Percentiles rank a stretch among this genome's conserved stretches.
Conservation (phyloP, 2,113 vertebrate genomes). For the Natator depressus region DNA sequence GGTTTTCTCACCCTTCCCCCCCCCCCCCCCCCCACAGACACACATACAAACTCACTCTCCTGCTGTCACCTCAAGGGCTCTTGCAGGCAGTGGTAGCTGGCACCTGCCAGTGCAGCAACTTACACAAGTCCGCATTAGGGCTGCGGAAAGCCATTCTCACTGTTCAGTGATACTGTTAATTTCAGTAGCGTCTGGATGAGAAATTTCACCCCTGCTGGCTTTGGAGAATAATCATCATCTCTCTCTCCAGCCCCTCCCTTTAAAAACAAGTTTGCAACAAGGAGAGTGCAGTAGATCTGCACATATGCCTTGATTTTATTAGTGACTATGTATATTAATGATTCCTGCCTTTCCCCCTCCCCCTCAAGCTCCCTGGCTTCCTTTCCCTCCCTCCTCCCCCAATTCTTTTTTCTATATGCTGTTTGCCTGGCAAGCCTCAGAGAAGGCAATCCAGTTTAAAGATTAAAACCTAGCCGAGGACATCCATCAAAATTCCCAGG, state of each 20-base stretch:
- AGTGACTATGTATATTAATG: background rate
- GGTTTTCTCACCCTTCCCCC: too few species aligned
- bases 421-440: background rate
- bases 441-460: background rate
- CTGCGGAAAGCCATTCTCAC: background rate
- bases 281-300: background rate
- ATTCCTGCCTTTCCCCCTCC: background rate
- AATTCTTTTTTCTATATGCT: background rate
- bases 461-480: background rate
- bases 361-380: background rate
- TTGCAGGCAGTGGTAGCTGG: background rate
- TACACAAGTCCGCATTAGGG: fast-evolving
- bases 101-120: background rate
- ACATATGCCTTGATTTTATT: fast-evolving
- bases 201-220: background rate
- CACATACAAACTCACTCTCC: too few species aligned
- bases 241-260: background rate
- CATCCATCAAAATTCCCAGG: background rate
- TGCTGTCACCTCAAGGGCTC: background rate
- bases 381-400: background rate
- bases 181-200: fast-evolving
- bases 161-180: background rate
- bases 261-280: background rate
- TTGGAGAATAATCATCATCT: fast-evolving
- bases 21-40: too few species aligned